Conservation (phyloP, 2,797 vertebrate genomes). For the Smutsia temminckii region DNA sequence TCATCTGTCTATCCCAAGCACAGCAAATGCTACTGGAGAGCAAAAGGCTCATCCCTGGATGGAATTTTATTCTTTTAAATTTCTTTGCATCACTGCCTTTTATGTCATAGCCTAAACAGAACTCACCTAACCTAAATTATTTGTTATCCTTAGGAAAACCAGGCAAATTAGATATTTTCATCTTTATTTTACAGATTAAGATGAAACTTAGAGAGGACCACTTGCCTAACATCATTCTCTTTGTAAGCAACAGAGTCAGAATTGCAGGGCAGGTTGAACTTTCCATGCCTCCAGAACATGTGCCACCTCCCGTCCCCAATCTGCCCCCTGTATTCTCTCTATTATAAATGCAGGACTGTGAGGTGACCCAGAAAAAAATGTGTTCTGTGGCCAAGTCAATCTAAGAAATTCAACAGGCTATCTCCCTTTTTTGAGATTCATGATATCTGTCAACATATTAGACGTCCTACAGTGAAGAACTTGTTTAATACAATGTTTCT, state of each 20-base stretch:
- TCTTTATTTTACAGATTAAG: not conserved
- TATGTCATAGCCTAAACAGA: not conserved
- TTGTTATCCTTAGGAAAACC: not conserved
- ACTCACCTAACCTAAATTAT: not conserved
- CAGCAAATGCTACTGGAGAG: not conserved
- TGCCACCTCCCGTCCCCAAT: too few species aligned
- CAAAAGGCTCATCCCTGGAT: not conserved
- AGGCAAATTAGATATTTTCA: not conserved
- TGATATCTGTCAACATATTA: not conserved
- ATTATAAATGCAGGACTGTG: not conserved
- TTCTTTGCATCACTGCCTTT: not conserved
- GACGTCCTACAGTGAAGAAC: not conserved
- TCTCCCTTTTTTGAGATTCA: not conserved
- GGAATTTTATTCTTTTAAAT: not conserved
- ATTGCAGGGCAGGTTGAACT: not conserved
- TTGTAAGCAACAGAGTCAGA: not conserved
- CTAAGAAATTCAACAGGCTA: not conserved
- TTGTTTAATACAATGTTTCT: not conserved
- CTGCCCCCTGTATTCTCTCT: too few species aligned
- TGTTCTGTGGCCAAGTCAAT: not conserved
- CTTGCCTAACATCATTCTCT: not conserved
- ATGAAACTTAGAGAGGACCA: not conserved
- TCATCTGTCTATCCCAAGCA: not conserved
- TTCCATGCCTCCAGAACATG: not conserved
- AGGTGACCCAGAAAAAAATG: not conserved